These are phyloP conservation scores for Saguinus midas DNA, from an alignment of 2,113 vertebrate species.

Conservation along the genomic window DNA sequence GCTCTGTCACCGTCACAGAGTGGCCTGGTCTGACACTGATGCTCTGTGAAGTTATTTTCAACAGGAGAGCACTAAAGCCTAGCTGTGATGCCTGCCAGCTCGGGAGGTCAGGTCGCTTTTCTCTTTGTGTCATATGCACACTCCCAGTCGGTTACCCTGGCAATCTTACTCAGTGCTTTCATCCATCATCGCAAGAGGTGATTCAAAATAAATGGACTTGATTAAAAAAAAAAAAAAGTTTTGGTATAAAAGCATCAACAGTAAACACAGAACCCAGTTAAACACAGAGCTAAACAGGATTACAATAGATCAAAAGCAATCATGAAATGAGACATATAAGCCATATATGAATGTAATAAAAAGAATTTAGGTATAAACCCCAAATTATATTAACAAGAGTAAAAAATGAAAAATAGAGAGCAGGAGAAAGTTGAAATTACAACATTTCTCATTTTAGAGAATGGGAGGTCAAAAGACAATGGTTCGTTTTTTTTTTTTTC, in stretches of 20 bases:
- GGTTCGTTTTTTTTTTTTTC: background rate
- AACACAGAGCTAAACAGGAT: background rate
- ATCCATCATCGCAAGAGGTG: background rate
- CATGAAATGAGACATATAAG: background rate
- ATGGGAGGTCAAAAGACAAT: background rate
- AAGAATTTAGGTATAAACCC: background rate
- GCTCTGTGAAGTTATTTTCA: background rate
- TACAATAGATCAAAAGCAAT: background rate
- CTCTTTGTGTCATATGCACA: background rate
- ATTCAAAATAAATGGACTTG: background rate
- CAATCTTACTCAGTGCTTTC: background rate
- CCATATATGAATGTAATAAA: background rate
- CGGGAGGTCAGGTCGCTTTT: background rate
- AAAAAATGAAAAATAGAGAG: background rate
- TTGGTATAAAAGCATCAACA: background rate
- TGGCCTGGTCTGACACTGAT: background rate
- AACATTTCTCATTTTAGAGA: background rate
- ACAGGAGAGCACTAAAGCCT: background rate
- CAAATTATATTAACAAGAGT: background rate
- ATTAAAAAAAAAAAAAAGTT: background rate
- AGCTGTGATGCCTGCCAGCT: accelerated
- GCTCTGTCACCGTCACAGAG: background rate
- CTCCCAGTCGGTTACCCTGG: background rate
- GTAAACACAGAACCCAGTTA: background rate
- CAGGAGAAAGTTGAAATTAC: background rate